Base-by-base conservation (phyloP, 2,113 vertebrate species). In the Camelus dromedarius region DNA sequence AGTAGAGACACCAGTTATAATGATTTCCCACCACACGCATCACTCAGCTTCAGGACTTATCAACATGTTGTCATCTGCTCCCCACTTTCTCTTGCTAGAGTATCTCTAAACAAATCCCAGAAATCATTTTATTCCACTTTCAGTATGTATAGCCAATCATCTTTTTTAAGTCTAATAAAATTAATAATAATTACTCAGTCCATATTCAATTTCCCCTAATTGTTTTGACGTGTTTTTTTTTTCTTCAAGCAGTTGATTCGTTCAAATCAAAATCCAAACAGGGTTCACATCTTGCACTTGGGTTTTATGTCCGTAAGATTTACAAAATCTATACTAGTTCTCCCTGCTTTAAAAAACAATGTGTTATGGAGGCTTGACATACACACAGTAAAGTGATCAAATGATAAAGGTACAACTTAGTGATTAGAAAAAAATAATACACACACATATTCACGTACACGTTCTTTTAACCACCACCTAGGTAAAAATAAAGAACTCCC, bases 261-360 rank as follows among this genome's bases (percentile, higher is more conserved):
- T 95, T 87, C 42, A 96, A 81, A 58, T 89, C 14, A 88, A 94
- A 93, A 82, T 77, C 32, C 54, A 70, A 75, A 85, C 70, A 95
- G 30, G 18, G 28, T 42, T 42, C 13, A 30, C 14, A 14, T 30
- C 38, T 18, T 80, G 6, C 20, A 46, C 84, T 96, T 80, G 64
- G 11, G 24, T 73, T 75, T 6, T 67, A 62, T 24, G 13, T 38
- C 42, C 48, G 42, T 86, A 81, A 81, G 32, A 62, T 1, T 60
- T 76, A 30, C 84, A 81, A 96, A 75, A 19, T 87, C 46, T 83
- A 1, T 69, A 75, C 30, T 80, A 42, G 6, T 76, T 81, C 6
- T 52, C 24, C 50, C 13, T 58, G 8, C 35, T 89, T 83, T 75
- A 11, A 70, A 87, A 52, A 72, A 35, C 38, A 32, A 19, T 66